phyloP scores from a whole-genome alignment of 2,888 invertebrate species.

The Chrysolina americana region DNA sequence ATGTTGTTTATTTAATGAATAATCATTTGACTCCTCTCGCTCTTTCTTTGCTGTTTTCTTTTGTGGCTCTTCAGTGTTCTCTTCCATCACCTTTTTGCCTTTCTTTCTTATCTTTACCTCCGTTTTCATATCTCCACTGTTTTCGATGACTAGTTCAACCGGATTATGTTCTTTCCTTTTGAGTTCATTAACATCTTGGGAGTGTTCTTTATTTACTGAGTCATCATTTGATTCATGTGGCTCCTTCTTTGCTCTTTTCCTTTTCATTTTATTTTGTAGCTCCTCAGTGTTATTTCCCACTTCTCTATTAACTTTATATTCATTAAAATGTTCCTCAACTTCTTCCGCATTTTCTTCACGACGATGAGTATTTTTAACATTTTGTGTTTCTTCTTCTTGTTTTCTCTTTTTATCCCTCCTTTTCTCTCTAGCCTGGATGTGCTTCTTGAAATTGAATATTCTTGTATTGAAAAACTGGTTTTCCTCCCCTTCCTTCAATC shows the following conservation, averaged over 20 bases:
- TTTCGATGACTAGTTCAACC: background rate
- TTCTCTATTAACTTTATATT: no score
- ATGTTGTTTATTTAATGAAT: background rate
- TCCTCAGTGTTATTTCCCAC: background rate
- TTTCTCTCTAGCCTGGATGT: slow-evolving; percentile 48
- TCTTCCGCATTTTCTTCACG: background rate
- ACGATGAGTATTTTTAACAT: background rate
- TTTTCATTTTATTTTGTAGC: background rate
- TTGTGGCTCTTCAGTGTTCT: background rate
- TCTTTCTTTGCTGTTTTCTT: background rate
- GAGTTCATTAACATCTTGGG: background rate
- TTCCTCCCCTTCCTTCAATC: slow-evolving; percentile 70
- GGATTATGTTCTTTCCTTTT: background rate
- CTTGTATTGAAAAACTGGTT: slow-evolving; percentile 61
- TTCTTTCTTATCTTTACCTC: background rate
- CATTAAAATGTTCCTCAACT: background rate
- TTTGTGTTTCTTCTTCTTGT: background rate
- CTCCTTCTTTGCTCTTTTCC: background rate
- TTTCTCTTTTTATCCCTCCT: slow-evolving; percentile 37
- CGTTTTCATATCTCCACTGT: background rate
- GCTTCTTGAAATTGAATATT: slow-evolving; percentile 54
- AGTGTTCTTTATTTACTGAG: background rate
- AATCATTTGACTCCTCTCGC: background rate
- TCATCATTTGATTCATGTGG: background rate
- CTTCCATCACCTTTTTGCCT: background rate